Conservation (phyloP, 2,113 vertebrate genomes). For the Pyxicephalus adspersus region DNA sequence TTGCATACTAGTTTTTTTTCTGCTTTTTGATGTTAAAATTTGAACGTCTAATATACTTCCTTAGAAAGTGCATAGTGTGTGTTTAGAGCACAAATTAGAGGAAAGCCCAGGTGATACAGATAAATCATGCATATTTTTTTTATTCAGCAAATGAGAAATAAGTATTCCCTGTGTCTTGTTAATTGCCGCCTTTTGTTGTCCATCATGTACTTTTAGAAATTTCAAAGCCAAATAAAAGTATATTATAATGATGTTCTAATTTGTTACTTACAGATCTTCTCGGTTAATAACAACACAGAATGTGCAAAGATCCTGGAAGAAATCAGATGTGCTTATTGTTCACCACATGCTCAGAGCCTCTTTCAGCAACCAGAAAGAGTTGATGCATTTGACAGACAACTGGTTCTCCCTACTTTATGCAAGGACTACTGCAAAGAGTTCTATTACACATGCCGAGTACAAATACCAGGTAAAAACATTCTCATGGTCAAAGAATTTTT, state of each 20-base stretch:
- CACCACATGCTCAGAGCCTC: constrained; percentile 93
- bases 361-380: constrained; percentile 86
- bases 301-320: constrained; percentile 94
- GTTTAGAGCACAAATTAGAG: neutral
- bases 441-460: constrained; percentile 96
- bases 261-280: constrained; percentile 88
- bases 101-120: neutral
- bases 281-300: constrained; percentile 94
- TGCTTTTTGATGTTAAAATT: constrained; percentile 52
- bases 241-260: constrained; percentile 67
- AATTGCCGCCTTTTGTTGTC: neutral
- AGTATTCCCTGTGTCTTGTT: neutral
- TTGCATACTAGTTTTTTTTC: constrained; percentile 45
- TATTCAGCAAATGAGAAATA: neutral
- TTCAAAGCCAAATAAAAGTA: neutral
- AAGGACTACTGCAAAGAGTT: constrained; percentile 97
- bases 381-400: constrained; percentile 83
- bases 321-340: constrained; percentile 96
- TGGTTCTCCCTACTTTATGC: constrained; percentile 89
- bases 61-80: neutral
- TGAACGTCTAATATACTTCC: neutral
- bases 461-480: constrained; percentile 91
- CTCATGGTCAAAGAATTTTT: neutral
- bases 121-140: neutral
- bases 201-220: neutral